phyloP scores from a whole-genome alignment of 2,888 invertebrate species.

The Tanytarsus gracilentus region DNA sequence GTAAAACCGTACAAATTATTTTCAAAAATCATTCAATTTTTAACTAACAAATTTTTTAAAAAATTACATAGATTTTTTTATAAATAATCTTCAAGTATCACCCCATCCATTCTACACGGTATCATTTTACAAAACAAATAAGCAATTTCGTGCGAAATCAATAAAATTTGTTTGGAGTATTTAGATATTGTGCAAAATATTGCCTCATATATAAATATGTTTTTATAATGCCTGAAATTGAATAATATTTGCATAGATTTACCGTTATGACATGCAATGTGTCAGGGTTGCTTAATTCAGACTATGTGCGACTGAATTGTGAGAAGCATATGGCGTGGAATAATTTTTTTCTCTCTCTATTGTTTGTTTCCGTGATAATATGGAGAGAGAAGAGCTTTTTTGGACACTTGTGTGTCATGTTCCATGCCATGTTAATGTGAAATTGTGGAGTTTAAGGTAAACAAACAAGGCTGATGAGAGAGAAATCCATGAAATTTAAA shows the following conservation, averaged over 20 bases:
- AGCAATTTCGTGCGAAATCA: background rate
- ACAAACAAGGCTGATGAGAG: background rate
- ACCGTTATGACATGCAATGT: constrained; percentile 16
- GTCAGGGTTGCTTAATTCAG: background rate
- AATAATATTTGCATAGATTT: constrained; percentile 22
- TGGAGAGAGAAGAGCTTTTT: background rate
- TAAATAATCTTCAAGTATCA: too few species aligned
- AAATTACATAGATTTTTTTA: too few species aligned
- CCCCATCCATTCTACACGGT: background rate
- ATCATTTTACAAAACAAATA: background rate
- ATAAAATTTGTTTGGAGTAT: constrained; percentile 20
- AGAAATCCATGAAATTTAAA: too few species aligned
- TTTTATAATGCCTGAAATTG: constrained; percentile 15
- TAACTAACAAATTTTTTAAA: too few species aligned
- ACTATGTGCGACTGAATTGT: background rate
- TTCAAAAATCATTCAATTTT: too few species aligned
- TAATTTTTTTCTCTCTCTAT: background rate
- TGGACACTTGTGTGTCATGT: background rate
- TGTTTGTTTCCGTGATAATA: background rate
- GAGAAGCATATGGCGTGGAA: background rate
- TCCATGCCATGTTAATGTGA: background rate
- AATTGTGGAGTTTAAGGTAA: background rate
- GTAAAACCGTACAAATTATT: too few species aligned
- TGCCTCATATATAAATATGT: constrained; percentile 7
- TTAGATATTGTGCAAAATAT: constrained; percentile 17